A percentile compares a stretch with the other conserved stretches of the same genome.
Conservation (phyloP, 2,888 invertebrate genomes). For the Orthosia gracilis region DNA sequence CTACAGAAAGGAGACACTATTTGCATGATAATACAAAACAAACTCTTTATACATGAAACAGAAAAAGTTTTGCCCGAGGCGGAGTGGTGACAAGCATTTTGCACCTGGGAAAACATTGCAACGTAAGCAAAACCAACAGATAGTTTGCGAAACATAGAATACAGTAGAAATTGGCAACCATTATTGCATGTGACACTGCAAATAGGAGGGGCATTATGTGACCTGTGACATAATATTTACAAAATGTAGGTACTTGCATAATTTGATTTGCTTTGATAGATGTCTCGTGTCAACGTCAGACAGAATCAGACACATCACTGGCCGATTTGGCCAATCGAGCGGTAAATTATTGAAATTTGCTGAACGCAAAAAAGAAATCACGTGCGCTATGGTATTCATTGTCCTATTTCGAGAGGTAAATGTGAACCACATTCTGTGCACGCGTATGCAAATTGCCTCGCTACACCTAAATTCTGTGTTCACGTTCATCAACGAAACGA, state of each 20-base stretch:
- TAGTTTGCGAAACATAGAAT: slow-evolving; percentile 56
- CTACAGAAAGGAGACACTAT: slow-evolving; percentile 42
- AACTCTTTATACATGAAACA: slow-evolving; percentile 38
- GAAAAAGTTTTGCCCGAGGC: slow-evolving; percentile 41
- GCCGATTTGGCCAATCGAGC: slow-evolving; percentile 22
- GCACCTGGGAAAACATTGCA: slow-evolving; percentile 62
- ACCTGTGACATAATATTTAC: slow-evolving; percentile 33
- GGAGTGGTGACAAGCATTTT: slow-evolving; percentile 47
- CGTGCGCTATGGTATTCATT: slow-evolving; percentile 45
- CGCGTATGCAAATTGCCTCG: slow-evolving; percentile 51
- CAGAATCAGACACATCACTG: slow-evolving; percentile 28
- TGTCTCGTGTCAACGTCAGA: slow-evolving; percentile 3
- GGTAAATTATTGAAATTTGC: slow-evolving; percentile 30
- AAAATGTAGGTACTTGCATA: slow-evolving; percentile 26
- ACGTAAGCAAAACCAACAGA: slow-evolving; percentile 29
- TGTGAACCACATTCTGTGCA: slow-evolving; percentile 55
- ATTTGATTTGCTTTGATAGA: slow-evolving; percentile 25
- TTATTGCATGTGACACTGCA: slow-evolving; percentile 39
- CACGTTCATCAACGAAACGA: slow-evolving; percentile 8
- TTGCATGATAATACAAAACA: slow-evolving; percentile 60
- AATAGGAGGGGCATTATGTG: slow-evolving; percentile 36
- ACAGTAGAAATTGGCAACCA: slow-evolving; percentile 47
- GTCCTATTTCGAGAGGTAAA: slow-evolving; percentile 57
- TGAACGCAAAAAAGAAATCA: slow-evolving; percentile 39
- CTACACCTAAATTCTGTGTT: slow-evolving; percentile 33